Base-by-base conservation (phyloP, 2,113 vertebrate species). In the Odontophorus gujanensis region DNA sequence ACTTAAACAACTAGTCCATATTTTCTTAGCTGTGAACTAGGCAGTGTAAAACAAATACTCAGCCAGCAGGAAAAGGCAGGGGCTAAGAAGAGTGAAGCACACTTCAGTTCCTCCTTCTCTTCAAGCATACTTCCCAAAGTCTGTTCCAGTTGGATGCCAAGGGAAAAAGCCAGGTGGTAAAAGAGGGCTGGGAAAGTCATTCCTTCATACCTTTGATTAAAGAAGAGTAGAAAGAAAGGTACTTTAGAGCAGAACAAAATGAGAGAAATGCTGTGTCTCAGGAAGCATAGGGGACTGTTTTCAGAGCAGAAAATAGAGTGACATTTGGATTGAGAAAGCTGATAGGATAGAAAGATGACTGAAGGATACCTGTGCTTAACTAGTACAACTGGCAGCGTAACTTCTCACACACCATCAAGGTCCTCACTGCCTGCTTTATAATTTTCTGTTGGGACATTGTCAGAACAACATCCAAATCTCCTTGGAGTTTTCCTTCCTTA, bases 21-120 rank as follows among this genome's bases (percentile, higher is more conserved):
- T 94, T 92, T 89, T 91, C 28, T 92, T 61, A 81, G 63, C 43
- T 93, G 63, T 25, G 63, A 92, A 69, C 67, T 51, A 66, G 65
- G 14, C 9, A 13, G 15, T 80, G 18, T 53, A 43, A 38, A 58
- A 63, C 48, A 89, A 43, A 63, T 1, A 2, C 36, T 47, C 34
- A 59, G 14, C 6, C 22, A 76, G 34, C 55, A 74, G 34, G 6
- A 84, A 79, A 89, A 88, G 32, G 53, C 58, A 83, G 53, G 40
- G 38, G n/a, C 25, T 89, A 74, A 51, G 78, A 81, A 74, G 59
- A 80, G 86, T 13, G 19, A 74, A 85, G 42, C 38, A 79, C 6
- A 40, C 3, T 13, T 79, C 11, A 55, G 42, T 92, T 88, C 67
- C 21, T 85, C 20, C 34, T 59, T 74, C 15, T 82, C 58, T 81